Evolutionary conservation across 53 echinoderm and acorn worm species (phyloP).

Genomic region (Patiria pectinifera): DNA sequence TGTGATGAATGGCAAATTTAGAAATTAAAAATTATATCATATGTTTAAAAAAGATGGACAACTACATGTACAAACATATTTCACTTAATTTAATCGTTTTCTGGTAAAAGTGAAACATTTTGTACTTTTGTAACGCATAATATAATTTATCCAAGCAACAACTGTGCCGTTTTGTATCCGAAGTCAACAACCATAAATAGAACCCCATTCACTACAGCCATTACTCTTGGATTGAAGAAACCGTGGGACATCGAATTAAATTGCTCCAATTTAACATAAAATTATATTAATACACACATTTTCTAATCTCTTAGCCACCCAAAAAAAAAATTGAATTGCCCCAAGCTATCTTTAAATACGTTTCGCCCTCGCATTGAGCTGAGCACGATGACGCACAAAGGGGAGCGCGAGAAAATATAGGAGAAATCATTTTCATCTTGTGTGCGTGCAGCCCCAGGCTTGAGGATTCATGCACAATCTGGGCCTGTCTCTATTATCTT

Average conservation of each 20-base stretch:
- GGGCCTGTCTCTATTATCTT: conserved; percentile 50
- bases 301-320: conserved; percentile 53
- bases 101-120: not conserved
- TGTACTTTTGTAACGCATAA: not conserved
- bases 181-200: not conserved
- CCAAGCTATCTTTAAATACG: conserved; percentile 56
- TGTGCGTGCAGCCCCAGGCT: conserved; percentile 55
- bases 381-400: conserved; percentile 68
- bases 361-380: conserved; percentile 54
- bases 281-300: conserved; percentile 58
- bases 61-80: no score
- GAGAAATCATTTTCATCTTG: conserved; percentile 62
- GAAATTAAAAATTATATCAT: no score
- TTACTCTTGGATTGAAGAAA: conserved; percentile 50
- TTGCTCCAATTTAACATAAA: conserved; percentile 47
- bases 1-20: no score
- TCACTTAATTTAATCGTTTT: no score
- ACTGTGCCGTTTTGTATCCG: not conserved
- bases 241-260: conserved; percentile 19
- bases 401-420: conserved; percentile 36
- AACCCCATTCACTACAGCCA: not conserved
- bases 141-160: conserved; percentile 5
- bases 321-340: conserved; percentile 34
- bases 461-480: conserved; percentile 53
- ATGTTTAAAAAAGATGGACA: no score